Evolutionary conservation across 2,113 vertebrate genomes (phyloP), one percentile per base, ranked within the genome.

Genomic region (Gnathonemus longibarbis): DNA sequence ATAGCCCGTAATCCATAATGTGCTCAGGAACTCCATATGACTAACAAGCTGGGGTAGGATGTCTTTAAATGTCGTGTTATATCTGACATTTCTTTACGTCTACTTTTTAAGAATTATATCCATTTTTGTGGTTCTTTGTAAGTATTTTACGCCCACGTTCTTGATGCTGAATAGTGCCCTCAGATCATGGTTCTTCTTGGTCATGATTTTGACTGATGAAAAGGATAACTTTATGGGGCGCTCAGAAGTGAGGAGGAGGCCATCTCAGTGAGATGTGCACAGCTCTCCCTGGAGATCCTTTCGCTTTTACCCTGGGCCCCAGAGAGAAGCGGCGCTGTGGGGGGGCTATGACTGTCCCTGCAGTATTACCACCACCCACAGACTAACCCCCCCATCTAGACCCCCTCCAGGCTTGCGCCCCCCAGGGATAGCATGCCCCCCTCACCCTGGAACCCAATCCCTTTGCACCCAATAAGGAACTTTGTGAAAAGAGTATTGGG

Each of bases 251-350:
- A 10, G 24, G 58, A n/a, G 24, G 6, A 9, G 58, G 19, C 19
- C 58, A 62, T n/a, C 24, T 62, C 56, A 24, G 53, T 52, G 50
- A 52, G 50, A 52, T 19, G 50, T 53, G 50, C 50, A 50, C 10
- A n/a, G 48, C 4, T 3, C 11, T 48, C 84, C 84, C 27, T 49
- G 10, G 84, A 24, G 48, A 50, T 50, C 45, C n/a, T 52, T 15
- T 52, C 13, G 1, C 24, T 52, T 86, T 86, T 50, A 86, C 3
- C 84, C 46, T 27, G n/a, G 84, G 3, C 13, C 9, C 27, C 48
- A 49, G 11, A 91, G 83, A 84, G 52, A n/a, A 85, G 89, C 91
- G 91, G 94, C 92, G 92, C 88, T 53, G 17, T 53, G 42, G 42
- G 53, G 53, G 19, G 13, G 88, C 49, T 10, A 19, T 19, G 35